Percentiles rank a stretch among this genome's conserved stretches.
These are phyloP conservation scores for Phylloscopus whistleri DNA, from an alignment of 2,113 vertebrate species.

Conservation along the genomic window DNA sequence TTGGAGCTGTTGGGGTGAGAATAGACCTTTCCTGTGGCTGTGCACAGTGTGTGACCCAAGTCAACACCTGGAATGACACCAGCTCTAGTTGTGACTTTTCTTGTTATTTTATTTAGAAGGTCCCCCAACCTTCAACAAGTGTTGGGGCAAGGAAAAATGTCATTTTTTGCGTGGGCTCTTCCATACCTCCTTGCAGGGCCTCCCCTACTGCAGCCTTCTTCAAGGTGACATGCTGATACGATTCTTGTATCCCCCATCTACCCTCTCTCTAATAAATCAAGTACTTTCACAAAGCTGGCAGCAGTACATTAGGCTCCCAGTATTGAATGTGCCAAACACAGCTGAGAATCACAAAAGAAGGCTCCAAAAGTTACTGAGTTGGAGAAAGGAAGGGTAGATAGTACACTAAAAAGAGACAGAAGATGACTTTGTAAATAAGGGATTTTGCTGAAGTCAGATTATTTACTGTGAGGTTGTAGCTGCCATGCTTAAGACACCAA, in stretches of 20 bases:
- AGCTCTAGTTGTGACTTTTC: background rate
- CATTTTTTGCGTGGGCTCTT: background rate
- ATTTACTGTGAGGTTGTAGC: background rate
- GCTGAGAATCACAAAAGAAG: background rate
- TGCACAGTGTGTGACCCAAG: accelerated
- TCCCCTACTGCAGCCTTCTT: background rate
- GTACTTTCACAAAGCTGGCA: background rate
- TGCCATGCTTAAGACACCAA: background rate
- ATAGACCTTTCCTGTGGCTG: background rate
- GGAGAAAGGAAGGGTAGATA: background rate
- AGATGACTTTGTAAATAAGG: background rate
- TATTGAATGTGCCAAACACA: background rate
- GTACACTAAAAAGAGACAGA: background rate
- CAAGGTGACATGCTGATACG: background rate
- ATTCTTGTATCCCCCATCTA: accelerated
- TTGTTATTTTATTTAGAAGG: background rate
- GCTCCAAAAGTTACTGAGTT: background rate
- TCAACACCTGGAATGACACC: background rate
- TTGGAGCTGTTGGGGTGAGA: background rate
- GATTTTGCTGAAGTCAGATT: background rate
- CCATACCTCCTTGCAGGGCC: background rate
- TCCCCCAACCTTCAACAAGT: background rate
- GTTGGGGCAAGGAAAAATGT: background rate
- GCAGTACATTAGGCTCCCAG: accelerated
- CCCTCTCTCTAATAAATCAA: background rate